phyloP scores from a whole-genome alignment of 1,140 invertebrate species.

The Bombus pyrosoma region DNA sequence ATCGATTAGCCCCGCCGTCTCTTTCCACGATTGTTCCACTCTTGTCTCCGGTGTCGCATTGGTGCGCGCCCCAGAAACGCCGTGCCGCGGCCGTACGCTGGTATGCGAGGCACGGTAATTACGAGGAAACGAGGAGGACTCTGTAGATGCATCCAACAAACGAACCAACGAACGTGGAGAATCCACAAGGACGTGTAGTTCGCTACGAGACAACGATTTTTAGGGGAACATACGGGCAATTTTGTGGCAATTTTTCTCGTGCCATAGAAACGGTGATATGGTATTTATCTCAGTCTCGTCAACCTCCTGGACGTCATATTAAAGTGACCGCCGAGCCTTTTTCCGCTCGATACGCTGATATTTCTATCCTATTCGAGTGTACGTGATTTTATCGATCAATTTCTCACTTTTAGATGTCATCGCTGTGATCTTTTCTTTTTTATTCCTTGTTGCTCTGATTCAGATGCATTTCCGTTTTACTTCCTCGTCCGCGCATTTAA shows the following conservation, averaged over 20 bases:
- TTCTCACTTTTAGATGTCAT: not conserved
- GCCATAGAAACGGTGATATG: constrained; percentile 13
- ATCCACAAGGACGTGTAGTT: constrained; percentile 49
- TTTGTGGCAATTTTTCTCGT: constrained; percentile 42
- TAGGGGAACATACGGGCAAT: not conserved
- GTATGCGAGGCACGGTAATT: constrained; percentile 69
- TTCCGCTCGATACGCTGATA: not conserved
- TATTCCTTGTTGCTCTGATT: too few species aligned
- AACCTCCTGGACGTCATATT: not conserved
- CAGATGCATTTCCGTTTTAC: too few species aligned
- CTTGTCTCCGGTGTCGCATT: constrained; percentile 64
- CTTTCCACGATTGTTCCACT: constrained; percentile 68
- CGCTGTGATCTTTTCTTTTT: not conserved
- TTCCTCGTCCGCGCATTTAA: too few species aligned
- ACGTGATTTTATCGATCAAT: not conserved
- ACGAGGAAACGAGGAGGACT: constrained; percentile 57
- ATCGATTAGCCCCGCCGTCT: constrained; percentile 65
- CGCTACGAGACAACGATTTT: constrained; percentile 49
- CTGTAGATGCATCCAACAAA: constrained; percentile 40
- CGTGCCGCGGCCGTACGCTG: constrained; percentile 14
- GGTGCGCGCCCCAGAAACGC: constrained; percentile 62
- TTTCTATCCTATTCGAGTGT: not conserved
- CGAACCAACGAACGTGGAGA: constrained; percentile 34
- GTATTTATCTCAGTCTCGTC: constrained; percentile 38
- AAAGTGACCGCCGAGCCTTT: not conserved